Evolutionary conservation across 2,797 vertebrate genomes (phyloP).

Genomic region (Pristis pectinata): DNA sequence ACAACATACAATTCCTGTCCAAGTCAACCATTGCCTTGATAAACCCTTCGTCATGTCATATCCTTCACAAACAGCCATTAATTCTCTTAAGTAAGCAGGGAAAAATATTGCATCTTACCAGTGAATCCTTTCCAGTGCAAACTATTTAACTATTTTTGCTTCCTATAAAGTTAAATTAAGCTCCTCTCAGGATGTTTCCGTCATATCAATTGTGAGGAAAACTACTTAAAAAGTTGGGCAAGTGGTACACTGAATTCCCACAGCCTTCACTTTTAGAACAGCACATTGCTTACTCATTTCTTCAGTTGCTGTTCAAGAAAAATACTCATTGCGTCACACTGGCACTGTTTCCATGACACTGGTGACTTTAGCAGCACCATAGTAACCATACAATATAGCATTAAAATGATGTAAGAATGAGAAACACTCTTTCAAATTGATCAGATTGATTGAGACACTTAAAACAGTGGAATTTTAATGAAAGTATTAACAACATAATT

Average conservation of each 20-base stretch:
- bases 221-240: not conserved
- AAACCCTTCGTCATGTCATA: not conserved
- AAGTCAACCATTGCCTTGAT: not conserved
- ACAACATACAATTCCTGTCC: not conserved
- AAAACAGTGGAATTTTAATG: not conserved
- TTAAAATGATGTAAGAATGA: constrained; percentile 17
- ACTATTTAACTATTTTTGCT: not conserved
- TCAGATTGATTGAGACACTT: not conserved
- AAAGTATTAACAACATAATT: not conserved
- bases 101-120: not conserved
- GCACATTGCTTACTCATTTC: not conserved
- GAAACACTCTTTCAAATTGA: constrained; percentile 12
- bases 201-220: not conserved
- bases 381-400: not conserved
- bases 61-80: not conserved
- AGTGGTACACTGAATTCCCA: not conserved
- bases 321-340: not conserved
- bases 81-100: not conserved
- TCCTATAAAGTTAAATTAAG: not conserved
- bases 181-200: not conserved
- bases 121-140: not conserved
- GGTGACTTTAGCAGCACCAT: not conserved
- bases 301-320: not conserved
- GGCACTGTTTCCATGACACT: not conserved
- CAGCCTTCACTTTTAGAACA: not conserved